Base-by-base conservation (phyloP, 2,888 invertebrate genomes). In the Pandemis corylana region DNA sequence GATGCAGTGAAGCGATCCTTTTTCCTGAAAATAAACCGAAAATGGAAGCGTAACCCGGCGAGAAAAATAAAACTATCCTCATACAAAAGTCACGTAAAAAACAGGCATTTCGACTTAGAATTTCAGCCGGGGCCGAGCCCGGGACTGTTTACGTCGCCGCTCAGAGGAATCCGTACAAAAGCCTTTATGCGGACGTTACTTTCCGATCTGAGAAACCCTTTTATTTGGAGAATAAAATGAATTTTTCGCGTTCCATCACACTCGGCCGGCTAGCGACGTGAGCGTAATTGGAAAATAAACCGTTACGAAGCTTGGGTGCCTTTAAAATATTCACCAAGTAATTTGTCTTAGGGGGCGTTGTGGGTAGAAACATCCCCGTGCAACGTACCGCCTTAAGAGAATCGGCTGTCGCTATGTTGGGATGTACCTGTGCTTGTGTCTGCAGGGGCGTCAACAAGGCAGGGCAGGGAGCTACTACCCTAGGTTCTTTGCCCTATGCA, bases 231-330 rank as follows among this genome's bases (percentile, higher is more conserved):
- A 87, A 81, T 86, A 83, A 87, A 87, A 89, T 85, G 87, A 87
- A 89, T 89, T 83, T 86, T 85, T 84, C 80, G 79, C 84, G 81
- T 87, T 84, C 83, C 83, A 81, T 85, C 84, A 84, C 84, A 79
- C 78, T 72, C 28, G 65, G 13, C 20, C 56, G 56, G 59, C 15
- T 5, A 49, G 53, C 3, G 81, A 80, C 83, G 82, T 82, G 80
- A 71, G 72, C 71, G 81, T 83, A 86, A 89, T 87, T 87, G 85
- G 81, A 85, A 86, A 86, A 81, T 86, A 82, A 84, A 85, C 82
- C 83, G 68, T 65, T 12, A 65, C 3, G 56, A 59, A 66, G 42
- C n/a, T 46, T 51, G 53, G 67, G 41, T 56, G 15, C 15, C 53
- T 36, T 63, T 36, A 42, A 68, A 67, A 67, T 72, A 72, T 72